phyloP scores from a whole-genome alignment of 2,888 invertebrate genomes.

The Coelinius sp. region DNA sequence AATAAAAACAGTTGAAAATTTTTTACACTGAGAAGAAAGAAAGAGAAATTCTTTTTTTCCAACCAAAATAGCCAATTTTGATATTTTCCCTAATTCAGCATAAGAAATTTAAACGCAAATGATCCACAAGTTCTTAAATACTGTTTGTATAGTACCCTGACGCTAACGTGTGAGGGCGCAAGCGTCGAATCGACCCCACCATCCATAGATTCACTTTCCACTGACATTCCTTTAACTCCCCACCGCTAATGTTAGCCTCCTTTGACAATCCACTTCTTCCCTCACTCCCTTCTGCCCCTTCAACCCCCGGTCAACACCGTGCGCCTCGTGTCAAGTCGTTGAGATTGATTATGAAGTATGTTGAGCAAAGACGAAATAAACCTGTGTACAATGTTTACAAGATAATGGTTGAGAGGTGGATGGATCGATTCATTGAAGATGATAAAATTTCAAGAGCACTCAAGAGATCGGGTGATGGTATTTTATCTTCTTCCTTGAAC shows the following conservation, averaged over 20 bases:
- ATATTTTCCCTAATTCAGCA: too few relatives aligned
- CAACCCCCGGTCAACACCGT: conserved; percentile 7
- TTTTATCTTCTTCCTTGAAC: not conserved
- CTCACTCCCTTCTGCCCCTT: not conserved
- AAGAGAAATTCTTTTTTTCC: too few relatives aligned
- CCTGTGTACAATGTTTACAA: not conserved
- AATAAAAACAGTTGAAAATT: conserved; percentile 15
- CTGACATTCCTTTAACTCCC: not conserved
- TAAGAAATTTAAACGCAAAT: conserved; percentile 10
- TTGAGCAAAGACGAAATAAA: not conserved
- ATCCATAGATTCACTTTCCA: conserved; percentile 31
- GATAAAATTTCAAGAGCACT: conserved; percentile 7
- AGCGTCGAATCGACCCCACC: conserved; percentile 42
- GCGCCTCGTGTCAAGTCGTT: conserved; percentile 40
- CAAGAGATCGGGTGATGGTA: conserved; percentile 4
- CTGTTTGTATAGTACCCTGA: conserved; percentile 1
- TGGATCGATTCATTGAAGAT: not conserved
- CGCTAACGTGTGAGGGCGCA: conserved; percentile 31
- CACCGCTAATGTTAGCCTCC: not conserved
- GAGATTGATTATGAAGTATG: conserved; percentile 47
- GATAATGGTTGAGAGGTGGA: not conserved
- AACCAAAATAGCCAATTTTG: too few relatives aligned
- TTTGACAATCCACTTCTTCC: conserved; percentile 28
- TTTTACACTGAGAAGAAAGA: not conserved
- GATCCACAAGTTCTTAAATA: conserved; percentile 17